Conservation (phyloP, 2,888 invertebrate species). For the Keiferia lycopersicella region DNA sequence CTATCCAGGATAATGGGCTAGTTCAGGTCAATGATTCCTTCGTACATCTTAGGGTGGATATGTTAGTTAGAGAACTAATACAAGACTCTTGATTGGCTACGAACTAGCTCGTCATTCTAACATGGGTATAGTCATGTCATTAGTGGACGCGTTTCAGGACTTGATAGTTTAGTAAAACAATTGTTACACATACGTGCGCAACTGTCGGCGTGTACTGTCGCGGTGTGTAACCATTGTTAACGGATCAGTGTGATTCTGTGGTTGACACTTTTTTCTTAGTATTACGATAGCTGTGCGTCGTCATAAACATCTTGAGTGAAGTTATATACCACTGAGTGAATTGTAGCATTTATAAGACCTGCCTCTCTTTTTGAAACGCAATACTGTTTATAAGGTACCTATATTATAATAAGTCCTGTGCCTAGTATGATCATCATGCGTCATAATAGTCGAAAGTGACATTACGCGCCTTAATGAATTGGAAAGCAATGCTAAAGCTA, state of each 20-base stretch:
- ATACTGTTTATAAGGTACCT: neutral
- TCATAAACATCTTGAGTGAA: neutral
- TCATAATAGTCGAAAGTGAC: neutral
- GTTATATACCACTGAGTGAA: slow-evolving; percentile 6
- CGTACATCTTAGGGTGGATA: neutral
- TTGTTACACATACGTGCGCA: neutral
- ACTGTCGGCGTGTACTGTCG: neutral
- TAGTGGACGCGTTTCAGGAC: neutral
- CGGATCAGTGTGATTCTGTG: neutral
- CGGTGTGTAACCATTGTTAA: neutral
- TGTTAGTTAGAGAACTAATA: too few relatives aligned
- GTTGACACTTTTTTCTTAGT: neutral
- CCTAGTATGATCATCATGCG: neutral
- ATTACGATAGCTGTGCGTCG: neutral
- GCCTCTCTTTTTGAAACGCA: slow-evolving; percentile 42
- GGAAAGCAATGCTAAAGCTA: neutral
- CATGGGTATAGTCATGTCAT: neutral
- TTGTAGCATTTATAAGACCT: slow-evolving; percentile 10
- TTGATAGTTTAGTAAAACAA: slow-evolving; percentile 1
- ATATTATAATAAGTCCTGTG: neutral
- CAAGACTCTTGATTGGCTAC: neutral
- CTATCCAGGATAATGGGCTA: neutral
- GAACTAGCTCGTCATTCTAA: neutral
- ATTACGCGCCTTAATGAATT: neutral
- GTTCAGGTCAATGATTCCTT: neutral